A percentile compares a stretch with the other conserved stretches of the same genome.
These are phyloP conservation scores for Oophaga pumilio DNA, from an alignment of 2,113 vertebrate genomes.

Conservation along the genomic window DNA sequence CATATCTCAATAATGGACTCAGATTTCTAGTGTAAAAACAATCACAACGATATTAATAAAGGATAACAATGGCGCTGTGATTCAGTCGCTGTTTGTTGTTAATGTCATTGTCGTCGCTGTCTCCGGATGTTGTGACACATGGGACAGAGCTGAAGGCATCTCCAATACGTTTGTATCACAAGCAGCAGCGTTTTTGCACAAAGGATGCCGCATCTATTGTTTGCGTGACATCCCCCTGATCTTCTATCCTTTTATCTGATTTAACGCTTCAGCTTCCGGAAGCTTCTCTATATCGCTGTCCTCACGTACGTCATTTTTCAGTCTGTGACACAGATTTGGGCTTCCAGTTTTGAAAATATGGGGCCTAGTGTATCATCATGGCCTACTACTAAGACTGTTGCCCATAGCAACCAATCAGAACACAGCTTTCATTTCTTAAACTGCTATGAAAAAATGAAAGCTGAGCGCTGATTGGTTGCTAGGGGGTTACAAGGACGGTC, in stretches of 20 bases:
- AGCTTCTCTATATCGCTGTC: background rate
- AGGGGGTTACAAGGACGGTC: too few species aligned
- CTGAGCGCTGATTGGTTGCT: too few species aligned
- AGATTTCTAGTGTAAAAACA: conserved; percentile 13
- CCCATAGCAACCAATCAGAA: too few species aligned
- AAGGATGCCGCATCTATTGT: conserved; percentile 29
- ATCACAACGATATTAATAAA: conserved; percentile 28
- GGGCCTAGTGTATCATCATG: background rate
- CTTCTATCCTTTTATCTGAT: background rate
- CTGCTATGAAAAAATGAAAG: too few species aligned
- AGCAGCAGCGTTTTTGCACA: background rate
- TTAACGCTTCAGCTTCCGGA: conserved; percentile 8
- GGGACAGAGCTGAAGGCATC: conserved; percentile 16
- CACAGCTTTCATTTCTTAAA: too few species aligned
- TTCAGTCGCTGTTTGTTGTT: background rate
- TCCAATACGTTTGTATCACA: conserved; percentile 18
- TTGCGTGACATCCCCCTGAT: background rate
- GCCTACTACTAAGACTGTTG: too few species aligned
- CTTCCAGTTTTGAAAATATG: background rate
- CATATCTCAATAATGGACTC: background rate
- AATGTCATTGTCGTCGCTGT: conserved; percentile 14
- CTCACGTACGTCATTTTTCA: too few species aligned
- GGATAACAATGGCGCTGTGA: conserved; percentile 29
- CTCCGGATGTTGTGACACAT: conserved; percentile 39
- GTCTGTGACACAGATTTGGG: background rate